These are phyloP conservation scores for Hydropsyche tenuis DNA, from an alignment of 1,140 invertebrate species.

Conservation along the genomic window DNA sequence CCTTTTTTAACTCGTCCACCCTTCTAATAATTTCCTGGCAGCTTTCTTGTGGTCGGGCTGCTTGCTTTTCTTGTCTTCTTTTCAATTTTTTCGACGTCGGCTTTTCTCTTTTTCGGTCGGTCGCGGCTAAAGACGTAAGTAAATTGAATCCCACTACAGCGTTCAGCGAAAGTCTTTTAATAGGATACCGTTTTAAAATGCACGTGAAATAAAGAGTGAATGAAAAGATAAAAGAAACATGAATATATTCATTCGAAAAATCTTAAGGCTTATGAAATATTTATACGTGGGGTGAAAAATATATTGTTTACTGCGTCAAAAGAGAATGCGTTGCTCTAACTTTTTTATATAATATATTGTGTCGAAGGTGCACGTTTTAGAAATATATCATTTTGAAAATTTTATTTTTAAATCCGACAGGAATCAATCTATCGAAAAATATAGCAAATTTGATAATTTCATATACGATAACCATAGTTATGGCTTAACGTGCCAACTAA, in stretches of 20 bases:
- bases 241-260: constrained; percentile 17
- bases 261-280: constrained; percentile 13
- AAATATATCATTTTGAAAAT: too few species aligned
- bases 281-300: constrained; percentile 7
- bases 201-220: constrained; percentile 7
- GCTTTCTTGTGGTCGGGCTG: background rate
- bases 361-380: too few species aligned
- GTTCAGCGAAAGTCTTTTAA: constrained; percentile 8
- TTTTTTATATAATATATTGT: too few species aligned
- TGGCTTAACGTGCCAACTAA: too few species aligned
- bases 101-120: background rate
- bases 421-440: too few species aligned
- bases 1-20: too few species aligned
- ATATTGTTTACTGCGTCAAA: background rate
- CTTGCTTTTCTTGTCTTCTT: background rate
- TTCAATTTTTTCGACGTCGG: background rate
- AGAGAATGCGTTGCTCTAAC: too few species aligned
- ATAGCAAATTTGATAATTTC: too few species aligned
- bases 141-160: constrained; percentile 1
- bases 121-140: background rate
- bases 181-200: constrained; percentile 7
- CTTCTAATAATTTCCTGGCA: too few species aligned
- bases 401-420: too few species aligned
- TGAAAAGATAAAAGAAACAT: constrained; percentile 2
- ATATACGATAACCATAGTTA: too few species aligned